Evolutionary conservation across 2,888 invertebrate genomes (phyloP).

Genomic region (Corythucha ciliata): DNA sequence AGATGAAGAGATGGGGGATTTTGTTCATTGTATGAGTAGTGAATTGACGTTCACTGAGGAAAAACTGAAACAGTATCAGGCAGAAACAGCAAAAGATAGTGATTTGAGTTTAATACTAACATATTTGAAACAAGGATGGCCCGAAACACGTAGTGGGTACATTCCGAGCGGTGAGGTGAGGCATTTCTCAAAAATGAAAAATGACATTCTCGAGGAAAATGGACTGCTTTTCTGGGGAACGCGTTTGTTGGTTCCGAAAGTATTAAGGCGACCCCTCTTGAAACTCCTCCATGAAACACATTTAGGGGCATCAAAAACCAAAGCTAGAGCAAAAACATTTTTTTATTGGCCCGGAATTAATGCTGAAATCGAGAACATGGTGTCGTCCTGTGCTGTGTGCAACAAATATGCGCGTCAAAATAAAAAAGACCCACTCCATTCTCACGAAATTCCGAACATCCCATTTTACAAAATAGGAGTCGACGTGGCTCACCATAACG

Average conservation of each 20-base stretch:
- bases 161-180: no score
- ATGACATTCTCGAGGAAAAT: no score
- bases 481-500: not conserved
- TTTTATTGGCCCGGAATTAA: constrained; percentile 13
- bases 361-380: not conserved
- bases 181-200: no score
- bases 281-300: constrained; percentile 12
- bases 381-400: constrained; percentile 1
- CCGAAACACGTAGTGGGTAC: no score
- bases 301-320: not conserved
- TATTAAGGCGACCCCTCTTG: constrained; percentile 8
- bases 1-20: no score
- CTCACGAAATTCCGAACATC: constrained; percentile 1
- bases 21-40: no score
- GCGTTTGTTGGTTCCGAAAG: constrained; percentile 15
- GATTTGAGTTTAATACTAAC: no score
- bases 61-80: no score
- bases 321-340: not conserved
- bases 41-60: no score
- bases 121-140: no score
- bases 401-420: not conserved
- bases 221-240: no score
- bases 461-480: constrained; percentile 8
- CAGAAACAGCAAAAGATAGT: no score
- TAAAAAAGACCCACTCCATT: not conserved